Evolutionary conservation across 1,140 invertebrate species (phyloP), one percentile per base, ranked within the genome.

Genomic region (Drosophila melanica): DNA sequence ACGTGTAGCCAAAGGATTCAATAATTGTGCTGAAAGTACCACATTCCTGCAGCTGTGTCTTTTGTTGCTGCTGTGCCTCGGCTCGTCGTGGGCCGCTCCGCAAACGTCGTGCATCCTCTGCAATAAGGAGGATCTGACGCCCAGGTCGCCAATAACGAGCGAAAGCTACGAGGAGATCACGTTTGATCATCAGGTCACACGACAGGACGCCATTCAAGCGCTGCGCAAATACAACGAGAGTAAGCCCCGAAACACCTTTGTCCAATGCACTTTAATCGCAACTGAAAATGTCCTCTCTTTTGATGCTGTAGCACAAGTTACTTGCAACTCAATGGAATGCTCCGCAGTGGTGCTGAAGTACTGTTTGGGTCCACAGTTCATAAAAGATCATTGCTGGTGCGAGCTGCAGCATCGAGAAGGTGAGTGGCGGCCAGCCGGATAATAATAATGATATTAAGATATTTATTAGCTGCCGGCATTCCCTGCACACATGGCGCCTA

Each of bases 331-430:
- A 0, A 60, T 86, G 0, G 53, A 72, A 7, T 95, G 95, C 79
- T 93, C 93, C 27, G 67, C 77, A 37, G 86, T 92, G 47, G 94
- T 95, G 89, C 92, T 93, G 63, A 92, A 87, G 44, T 95, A 95
- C 84, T 95, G 94, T 75, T 78, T 92, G 27, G 92, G 94, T 69
- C 79, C 77, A 12, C 93, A 93, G 77, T 93, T 95, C 55, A 92
- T 95, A 57, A 93, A 93, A 59, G 95, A 95, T 91, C 95, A 95
- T 85, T 95, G 94, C 81, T 95, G 94, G 89, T 95, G 95, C 90
- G 94, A 95, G 76, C 89, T 92, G 77, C 90, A 93, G 70, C 93
- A 93, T 50, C 53, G 68, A 54, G 79, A 81, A 63, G 90, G 90
- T 92, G 51, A 90, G 90, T 81, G n/a, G 10, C 14, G 27, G 41